Evolutionary conservation across 2,888 invertebrate genomes (phyloP), one percentile per base, ranked within the genome.

Genomic region (Rapana venosa): DNA sequence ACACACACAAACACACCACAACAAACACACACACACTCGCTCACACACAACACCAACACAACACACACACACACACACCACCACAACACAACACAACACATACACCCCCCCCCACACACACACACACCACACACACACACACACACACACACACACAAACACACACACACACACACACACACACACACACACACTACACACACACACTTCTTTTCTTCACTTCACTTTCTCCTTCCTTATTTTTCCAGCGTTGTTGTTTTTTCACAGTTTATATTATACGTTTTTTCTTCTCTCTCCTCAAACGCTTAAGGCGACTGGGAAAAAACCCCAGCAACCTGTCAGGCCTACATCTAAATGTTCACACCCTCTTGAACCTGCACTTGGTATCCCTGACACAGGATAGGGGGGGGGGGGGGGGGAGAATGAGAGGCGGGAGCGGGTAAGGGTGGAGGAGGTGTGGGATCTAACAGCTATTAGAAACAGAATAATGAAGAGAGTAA

Each of bases 361-460:
- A 84, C 84, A 84, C 58, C 15, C 84, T 84, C 84, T 84, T 84
- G 84, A 84, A 15, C 58, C 0, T 17, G 84, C 84, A 84, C 84
- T 30, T n/a, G 13, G n/a, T 17, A 30, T 58, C 84, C 56, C 84
- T 84, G 84, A 30, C 17, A 83, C 83, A 5, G n/a, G 83, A 58
- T 56, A 58, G 84, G 22, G 22, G 47, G 22, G 81, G 8, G 81
- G 6, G 85, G 15, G 85, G n/a, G 35, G 26, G 13, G 61, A n/a
- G 30, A 58, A 15, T 5, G 32, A 30, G 61, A 22, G 81, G 81
- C 36, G 81, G 81, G 81, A 22, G 8, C 15, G 22, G 81, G 36
- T 11, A 20, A 20, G 36, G 36, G 35, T 35, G 36, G 36, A 26
- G 81, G 81, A 22, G 26, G 26, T 22, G 47, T n/a, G 81, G 36